A percentile compares a stretch with the other conserved stretches of the same genome.
Evolutionary conservation across 2,888 invertebrate genomes (phyloP).

Genomic region (Drosophila birchii): DNA sequence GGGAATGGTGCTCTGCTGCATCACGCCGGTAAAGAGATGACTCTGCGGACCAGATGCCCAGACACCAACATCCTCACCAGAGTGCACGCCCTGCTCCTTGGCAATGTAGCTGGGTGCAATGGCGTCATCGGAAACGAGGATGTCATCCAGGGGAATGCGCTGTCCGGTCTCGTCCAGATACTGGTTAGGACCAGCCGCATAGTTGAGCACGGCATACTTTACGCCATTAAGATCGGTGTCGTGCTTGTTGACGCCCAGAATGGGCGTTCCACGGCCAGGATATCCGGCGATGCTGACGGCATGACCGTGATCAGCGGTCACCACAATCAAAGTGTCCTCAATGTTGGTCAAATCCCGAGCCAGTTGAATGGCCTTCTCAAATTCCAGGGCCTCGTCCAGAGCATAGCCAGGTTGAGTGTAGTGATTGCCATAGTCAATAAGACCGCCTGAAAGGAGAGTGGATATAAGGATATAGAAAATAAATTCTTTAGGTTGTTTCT

Average conservation of each 20-base stretch:
- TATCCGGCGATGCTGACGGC: slow-evolving; percentile 91
- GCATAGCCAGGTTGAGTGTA: slow-evolving; percentile 88
- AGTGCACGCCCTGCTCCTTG: slow-evolving; percentile 87
- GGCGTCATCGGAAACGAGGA: slow-evolving; percentile 51
- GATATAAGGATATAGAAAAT: not conserved
- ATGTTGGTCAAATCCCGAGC: slow-evolving; percentile 87
- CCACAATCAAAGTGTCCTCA: slow-evolving; percentile 92
- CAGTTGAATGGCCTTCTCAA: slow-evolving; percentile 88
- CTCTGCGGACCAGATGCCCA: slow-evolving; percentile 91
- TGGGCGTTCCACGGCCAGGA: slow-evolving; percentile 86
- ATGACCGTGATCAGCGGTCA: slow-evolving; percentile 91
- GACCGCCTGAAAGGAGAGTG: slow-evolving; percentile 85
- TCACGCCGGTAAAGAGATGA: slow-evolving; percentile 90
- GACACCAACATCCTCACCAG: slow-evolving; percentile 91
- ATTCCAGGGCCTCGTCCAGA: slow-evolving; percentile 91
- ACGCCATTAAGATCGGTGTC: slow-evolving; percentile 67
- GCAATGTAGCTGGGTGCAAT: slow-evolving; percentile 68
- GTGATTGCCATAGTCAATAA: slow-evolving; percentile 92
- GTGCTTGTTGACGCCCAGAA: slow-evolving; percentile 85
- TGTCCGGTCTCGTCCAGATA: slow-evolving; percentile 68
- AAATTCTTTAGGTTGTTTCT: not conserved
- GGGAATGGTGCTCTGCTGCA: slow-evolving; percentile 91
- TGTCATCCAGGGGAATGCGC: slow-evolving; percentile 67
- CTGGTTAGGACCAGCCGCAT: slow-evolving; percentile 88
- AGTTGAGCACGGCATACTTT: slow-evolving; percentile 89